Evolutionary conservation across 2,113 vertebrate genomes (phyloP), one percentile per base, ranked within the genome.

Genomic region (Pan paniscus): DNA sequence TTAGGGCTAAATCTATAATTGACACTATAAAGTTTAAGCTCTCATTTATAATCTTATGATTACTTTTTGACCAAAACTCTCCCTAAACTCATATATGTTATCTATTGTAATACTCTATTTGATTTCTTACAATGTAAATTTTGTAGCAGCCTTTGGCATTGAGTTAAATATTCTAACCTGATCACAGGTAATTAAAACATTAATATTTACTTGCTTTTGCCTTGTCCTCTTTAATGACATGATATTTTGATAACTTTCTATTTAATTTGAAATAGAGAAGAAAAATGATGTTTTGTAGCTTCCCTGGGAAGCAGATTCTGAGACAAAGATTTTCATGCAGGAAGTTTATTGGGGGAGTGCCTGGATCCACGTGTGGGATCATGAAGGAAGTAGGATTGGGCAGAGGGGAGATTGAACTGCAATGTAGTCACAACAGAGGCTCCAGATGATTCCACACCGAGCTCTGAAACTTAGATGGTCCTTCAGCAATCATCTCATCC

Each of bases 101-200:
- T 9, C n/a, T 59, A 43, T 20, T 35, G 35, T 59, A 50, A 30
- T 22, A 48, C 16, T 50, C 20, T 35, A 48, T n/a, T 84, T 79
- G 32, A 38, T 35, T 89, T 89, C 78, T 81, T 68, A n/a, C 16
- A 35, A 8, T 79, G 17, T 50, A 73, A 80, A 9, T 43, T 73
- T 89, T 79, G 73, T 59, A 43, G 13, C 22, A 25, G 35, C 17
- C n/a, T 88, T 94, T 82, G 18, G 59, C 25, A 93, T 46, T 59
- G 89, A 76, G 55, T 81, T 80, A 61, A 32, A 48, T 50, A 85
- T 40, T 76, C 10, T 35, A 64, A 88, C 86, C 73, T 75, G 35
- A 57, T 84, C 35, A 80, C 46, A 81, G 25, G 43, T 59, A 90
- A 90, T 76, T 81, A 89, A 89, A 90, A 68, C 75, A n/a, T 90